Evolutionary conservation across 1,140 invertebrate species (phyloP).

Genomic region (Chelonus insularis): DNA sequence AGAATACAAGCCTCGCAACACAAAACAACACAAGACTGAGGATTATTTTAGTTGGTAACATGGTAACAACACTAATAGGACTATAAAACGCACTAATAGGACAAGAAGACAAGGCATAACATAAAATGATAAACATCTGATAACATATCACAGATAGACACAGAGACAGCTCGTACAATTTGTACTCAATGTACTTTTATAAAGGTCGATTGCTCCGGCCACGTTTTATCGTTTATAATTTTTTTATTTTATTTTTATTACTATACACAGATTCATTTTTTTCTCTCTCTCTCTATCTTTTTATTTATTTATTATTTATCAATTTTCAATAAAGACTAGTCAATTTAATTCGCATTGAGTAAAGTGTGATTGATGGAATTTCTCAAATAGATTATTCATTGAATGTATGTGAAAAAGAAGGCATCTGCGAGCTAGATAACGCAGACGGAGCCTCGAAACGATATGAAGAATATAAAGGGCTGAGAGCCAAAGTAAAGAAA

Average conservation of each 20-base stretch:
- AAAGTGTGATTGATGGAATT: too few species aligned
- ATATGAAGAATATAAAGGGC: conserved; percentile 2
- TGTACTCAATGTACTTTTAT: neutral
- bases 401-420: too few species aligned
- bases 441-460: too few species aligned
- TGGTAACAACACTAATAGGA: conserved; percentile 35
- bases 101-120: conserved; percentile 54
- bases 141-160: conserved; percentile 55
- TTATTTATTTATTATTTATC: conserved; percentile 11
- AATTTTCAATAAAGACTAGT: too few species aligned
- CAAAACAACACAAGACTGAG: conserved; percentile 53
- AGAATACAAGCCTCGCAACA: conserved; percentile 55
- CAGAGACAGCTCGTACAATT: conserved; percentile 33
- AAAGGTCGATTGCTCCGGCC: conserved; percentile 1
- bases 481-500: conserved; percentile 14
- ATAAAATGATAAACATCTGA: conserved; percentile 49
- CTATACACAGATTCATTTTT: neutral
- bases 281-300: conserved; percentile 1
- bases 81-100: conserved; percentile 46
- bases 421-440: too few species aligned
- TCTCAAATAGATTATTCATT: too few species aligned
- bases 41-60: conserved; percentile 22
- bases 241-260: conserved; percentile 6
- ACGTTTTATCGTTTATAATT: neutral
- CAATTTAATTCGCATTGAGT: too few species aligned